phyloP scores from a whole-genome alignment of 2,797 vertebrate genomes.

The Galagoides demidoff region DNA sequence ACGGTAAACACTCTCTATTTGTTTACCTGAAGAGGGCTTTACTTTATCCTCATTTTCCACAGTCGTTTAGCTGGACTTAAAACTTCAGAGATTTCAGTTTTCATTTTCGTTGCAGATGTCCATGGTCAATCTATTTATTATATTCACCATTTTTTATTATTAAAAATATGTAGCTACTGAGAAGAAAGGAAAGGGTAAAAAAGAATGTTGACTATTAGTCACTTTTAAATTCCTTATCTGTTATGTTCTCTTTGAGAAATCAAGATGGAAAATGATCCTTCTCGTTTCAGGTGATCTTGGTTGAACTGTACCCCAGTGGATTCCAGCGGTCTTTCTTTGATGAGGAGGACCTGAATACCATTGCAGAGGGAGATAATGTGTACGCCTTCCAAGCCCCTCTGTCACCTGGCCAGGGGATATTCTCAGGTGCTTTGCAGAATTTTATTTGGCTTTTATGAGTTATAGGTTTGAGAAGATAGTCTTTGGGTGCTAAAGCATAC shows the following conservation, averaged over 20 bases:
- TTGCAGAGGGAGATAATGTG: slow-evolving; percentile 91
- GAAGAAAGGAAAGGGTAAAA: neutral
- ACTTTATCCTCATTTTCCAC: neutral
- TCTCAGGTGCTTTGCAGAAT: slow-evolving; percentile 85
- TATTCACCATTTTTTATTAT: neutral
- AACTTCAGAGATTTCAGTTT: neutral
- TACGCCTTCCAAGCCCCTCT: slow-evolving; percentile 94
- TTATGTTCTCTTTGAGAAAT: slow-evolving; percentile 48
- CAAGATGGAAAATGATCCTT: slow-evolving; percentile 39
- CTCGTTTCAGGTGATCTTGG: slow-evolving; percentile 91
- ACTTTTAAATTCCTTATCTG: slow-evolving; percentile 32
- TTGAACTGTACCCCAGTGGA: slow-evolving; percentile 92
- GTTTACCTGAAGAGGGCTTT: neutral
- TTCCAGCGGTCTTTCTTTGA: slow-evolving; percentile 94
- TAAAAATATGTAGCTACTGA: neutral
- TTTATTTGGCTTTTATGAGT: neutral
- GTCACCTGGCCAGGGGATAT: slow-evolving; percentile 76
- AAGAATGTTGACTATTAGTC: neutral
- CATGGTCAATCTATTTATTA: slow-evolving; percentile 9
- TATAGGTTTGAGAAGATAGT: neutral
- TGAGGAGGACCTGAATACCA: slow-evolving; percentile 91
- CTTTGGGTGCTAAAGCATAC: neutral
- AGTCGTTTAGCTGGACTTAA: slow-evolving; percentile 45
- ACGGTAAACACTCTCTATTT: neutral
- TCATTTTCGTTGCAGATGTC: neutral